Base-by-base conservation (phyloP, 2,113 vertebrate species). In the Calidris pugnax region DNA sequence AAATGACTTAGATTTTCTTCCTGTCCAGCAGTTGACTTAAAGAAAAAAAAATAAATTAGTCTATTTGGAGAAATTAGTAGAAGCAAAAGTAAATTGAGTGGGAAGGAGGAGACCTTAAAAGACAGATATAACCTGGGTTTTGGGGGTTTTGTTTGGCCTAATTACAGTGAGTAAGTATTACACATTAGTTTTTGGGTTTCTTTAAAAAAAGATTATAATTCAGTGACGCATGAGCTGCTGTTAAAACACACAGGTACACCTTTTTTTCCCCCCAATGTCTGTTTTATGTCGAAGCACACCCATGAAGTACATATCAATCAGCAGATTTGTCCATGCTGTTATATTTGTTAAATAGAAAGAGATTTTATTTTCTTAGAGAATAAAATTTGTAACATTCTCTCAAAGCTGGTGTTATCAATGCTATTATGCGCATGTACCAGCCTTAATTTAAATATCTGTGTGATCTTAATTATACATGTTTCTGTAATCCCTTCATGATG, bases 91-190 rank as follows among this genome's bases (percentile, higher is more conserved):
- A 94, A 48, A 35, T 4, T 35, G 32, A 37, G 27, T 76, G 56
- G 27, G 19, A 72, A 66, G 19, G 21, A 62, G 30, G 37, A n/a
- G 18, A 57, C 16, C n/a, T 80, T 45, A 18, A 59, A 53, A 77
- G 27, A 39, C 17, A 55, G n/a, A n/a, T 45, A 39, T 3, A 81
- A 4, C 60, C 12, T 18, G 67, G 27, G 32, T 80, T 71, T 8
- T 10, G 1, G 4, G 1, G 0, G 4, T 63, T 59, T 39, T 62
- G 9, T 82, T 23, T 82, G 59, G 13, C 12, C 22, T 51, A 9
- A 7, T 56, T 73, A 56, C 37, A 51, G 15, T 76, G 27, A 33
- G 28, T 81, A 78, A 51, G 28, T 35, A 56, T 56, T 85, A 37
- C n/a, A 28, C 2, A 1, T 50, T 43, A 66, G 8, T 0, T 78